Evolutionary conservation across 2,888 invertebrate genomes (phyloP), one percentile per base, ranked within the genome.

Genomic region (Empis livida): DNA sequence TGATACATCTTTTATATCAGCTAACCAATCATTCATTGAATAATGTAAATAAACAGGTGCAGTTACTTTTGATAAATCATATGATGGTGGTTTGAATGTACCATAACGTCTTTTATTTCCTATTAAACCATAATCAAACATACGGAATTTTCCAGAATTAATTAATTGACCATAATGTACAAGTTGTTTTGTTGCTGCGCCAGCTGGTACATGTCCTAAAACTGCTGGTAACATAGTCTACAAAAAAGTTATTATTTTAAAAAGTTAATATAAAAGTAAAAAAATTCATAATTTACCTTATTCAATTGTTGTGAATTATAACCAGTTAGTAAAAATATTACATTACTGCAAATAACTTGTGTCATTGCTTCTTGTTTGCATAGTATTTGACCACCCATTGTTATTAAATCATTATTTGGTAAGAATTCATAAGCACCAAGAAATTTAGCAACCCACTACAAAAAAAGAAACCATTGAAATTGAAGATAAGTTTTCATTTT

Each of bases 311-410:
- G 64, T 8, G 70, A 67, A 65, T 76, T 76, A 53, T 70, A 73
- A 42, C 83, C 83, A 37, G 74, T 75, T 2, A 80, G 65, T 44
- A 80, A 60, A 60, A 81, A 80, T 32, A 82, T 64, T 31, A 77
- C 61, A 55, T 77, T 73, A 45, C 74, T 68, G 59, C 82, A 84
- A 16, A 80, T 59, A 42, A 67, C 61, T 57, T 74, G 73, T 11
- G 72, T 70, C 51, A 70, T 68, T 35, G 71, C 68, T 50, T 69
- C 67, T 57, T 75, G 71, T 45, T 68, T 68, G 56, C 77, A 77
- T 11, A 75, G 60, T 31, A 64, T 60, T 55, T 68, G 64, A 2
- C 74, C 74, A 13, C 71, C 66, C 1, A 67, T 63, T 3, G 64
- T 63, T 56, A 71, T 60, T 6, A 79, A 61, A 1, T 56, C 60